A percentile compares a stretch with the other conserved stretches of the same genome.
Evolutionary conservation across 2,888 invertebrate genomes (phyloP).

Genomic region (Julus scanicus): DNA sequence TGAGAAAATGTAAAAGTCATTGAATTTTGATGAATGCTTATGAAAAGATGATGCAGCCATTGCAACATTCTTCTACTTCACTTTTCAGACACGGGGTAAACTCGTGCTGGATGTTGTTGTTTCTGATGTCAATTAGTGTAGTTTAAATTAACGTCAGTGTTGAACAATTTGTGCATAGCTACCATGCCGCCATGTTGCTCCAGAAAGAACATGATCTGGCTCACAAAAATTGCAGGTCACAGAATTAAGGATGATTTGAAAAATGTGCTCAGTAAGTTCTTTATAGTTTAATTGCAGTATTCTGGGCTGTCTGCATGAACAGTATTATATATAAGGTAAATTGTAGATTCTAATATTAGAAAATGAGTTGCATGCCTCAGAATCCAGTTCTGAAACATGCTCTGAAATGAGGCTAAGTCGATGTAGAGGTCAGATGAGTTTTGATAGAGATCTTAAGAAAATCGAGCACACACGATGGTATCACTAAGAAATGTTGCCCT

Average conservation of each 20-base stretch:
- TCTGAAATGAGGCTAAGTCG: constrained; percentile 1
- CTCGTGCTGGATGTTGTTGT: too few relatives aligned
- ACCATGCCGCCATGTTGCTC: too few relatives aligned
- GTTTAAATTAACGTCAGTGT: too few relatives aligned
- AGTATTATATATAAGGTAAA: background rate
- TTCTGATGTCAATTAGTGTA: too few relatives aligned
- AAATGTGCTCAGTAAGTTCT: background rate
- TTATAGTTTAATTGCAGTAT: constrained; percentile 2
- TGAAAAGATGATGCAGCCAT: too few relatives aligned
- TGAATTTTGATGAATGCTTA: background rate
- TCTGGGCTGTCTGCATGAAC: background rate
- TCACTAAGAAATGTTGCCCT: background rate
- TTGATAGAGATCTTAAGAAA: constrained; percentile 17
- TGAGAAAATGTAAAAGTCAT: background rate
- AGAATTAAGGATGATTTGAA: background rate
- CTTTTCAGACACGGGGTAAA: too few relatives aligned
- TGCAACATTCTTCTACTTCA: too few relatives aligned
- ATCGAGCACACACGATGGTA: constrained; percentile 24
- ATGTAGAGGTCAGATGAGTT: constrained; percentile 20
- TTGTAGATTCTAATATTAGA: background rate
- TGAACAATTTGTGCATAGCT: too few relatives aligned
- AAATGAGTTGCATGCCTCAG: background rate
- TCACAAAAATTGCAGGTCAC: background rate
- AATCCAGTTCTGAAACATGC: constrained; percentile 15
- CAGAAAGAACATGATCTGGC: too few relatives aligned